Conservation (phyloP, 2,113 vertebrate species). For the Burhinus bistriatus region DNA sequence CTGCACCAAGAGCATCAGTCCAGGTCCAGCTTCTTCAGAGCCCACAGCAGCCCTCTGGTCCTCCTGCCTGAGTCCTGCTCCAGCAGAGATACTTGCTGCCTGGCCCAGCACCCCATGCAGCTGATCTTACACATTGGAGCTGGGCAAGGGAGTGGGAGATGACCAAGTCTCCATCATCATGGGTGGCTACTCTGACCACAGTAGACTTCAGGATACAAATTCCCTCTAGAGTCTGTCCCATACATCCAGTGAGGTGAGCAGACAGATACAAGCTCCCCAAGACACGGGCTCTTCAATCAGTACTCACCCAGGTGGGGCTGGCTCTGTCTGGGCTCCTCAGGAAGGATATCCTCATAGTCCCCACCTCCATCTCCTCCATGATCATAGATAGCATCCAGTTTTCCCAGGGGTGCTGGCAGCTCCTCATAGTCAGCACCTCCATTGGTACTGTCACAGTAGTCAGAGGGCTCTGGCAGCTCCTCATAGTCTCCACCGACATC, state of each 20-base stretch:
- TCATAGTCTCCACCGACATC: constrained; percentile 76
- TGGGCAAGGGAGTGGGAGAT: not conserved
- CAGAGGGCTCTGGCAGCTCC: constrained; percentile 57
- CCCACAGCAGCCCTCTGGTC: not conserved
- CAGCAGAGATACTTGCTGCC: not conserved
- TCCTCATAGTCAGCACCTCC: constrained; percentile 57
- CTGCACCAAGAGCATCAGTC: not conserved
- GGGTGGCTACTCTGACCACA: not conserved
- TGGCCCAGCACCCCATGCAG: not conserved
- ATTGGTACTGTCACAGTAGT: not conserved
- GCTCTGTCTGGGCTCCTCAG: not conserved
- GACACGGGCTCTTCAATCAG: not conserved
- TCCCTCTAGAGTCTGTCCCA: not conserved
- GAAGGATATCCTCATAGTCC: constrained; percentile 73
- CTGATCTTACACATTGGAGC: not conserved
- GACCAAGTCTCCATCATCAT: not conserved
- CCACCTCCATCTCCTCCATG: not conserved
- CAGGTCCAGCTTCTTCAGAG: not conserved
- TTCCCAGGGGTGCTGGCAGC: constrained; percentile 4
- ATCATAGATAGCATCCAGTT: not conserved
- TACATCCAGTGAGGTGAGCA: not conserved
- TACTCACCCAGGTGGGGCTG: not conserved
- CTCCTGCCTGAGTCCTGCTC: not conserved
- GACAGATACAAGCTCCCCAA: not conserved
- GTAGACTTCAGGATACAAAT: not conserved